These are phyloP conservation scores for Neodon shergylaensis DNA, from an alignment of 2,113 vertebrate species.

Conservation along the genomic window DNA sequence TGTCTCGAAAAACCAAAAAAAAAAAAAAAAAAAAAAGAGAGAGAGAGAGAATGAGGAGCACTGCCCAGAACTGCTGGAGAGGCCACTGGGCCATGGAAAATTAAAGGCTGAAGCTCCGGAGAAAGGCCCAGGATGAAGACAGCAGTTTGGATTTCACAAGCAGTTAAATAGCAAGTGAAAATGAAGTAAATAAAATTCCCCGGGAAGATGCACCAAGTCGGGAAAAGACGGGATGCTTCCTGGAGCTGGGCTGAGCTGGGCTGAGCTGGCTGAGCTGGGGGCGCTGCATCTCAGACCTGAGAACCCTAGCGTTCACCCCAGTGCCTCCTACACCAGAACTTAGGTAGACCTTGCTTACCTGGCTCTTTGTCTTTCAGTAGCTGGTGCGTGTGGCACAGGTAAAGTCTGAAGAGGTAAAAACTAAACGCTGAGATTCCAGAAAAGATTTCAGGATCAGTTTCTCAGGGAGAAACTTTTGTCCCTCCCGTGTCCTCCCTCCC, in stretches of 20 bases:
- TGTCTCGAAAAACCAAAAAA: no score
- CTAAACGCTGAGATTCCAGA: not conserved
- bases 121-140: not conserved
- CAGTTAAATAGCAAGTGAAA: not conserved
- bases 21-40: not conserved
- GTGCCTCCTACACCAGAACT: not conserved
- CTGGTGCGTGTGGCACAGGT: not conserved
- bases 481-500: not conserved
- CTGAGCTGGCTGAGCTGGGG: not conserved
- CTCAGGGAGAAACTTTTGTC: not conserved
- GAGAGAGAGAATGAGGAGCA: not conserved
- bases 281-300: not conserved
- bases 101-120: slow-evolving; percentile 12
- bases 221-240: not conserved
- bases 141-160: slow-evolving; percentile 3
- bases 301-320: not conserved
- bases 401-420: not conserved
- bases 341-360: not conserved
- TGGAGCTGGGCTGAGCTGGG: not conserved
- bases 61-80: not conserved
- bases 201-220: not conserved
- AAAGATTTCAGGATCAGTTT: not conserved
- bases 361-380: not conserved
- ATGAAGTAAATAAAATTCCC: not conserved
- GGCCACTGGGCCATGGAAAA: not conserved